Conservation (phyloP, 2,888 invertebrate species). For the Phania funesta region DNA sequence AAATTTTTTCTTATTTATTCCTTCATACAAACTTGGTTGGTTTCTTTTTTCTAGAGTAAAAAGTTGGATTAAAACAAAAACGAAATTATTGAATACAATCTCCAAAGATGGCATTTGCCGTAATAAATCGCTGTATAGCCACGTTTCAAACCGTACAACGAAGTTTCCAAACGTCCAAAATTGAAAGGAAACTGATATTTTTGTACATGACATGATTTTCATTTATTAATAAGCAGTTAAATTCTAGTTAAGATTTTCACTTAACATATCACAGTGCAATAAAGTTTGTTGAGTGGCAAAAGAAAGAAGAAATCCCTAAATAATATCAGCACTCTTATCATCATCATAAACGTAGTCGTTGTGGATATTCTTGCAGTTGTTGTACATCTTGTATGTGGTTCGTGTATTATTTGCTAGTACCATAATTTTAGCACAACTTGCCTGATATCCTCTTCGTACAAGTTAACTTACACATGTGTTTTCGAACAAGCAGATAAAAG, state of each 20-base stretch:
- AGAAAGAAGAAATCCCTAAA: constrained; percentile 50
- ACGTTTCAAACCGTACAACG: too few relatives aligned
- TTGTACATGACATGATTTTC: too few relatives aligned
- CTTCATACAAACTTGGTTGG: too few relatives aligned
- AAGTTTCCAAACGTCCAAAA: too few relatives aligned
- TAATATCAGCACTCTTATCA: constrained; percentile 46
- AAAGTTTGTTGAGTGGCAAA: constrained; percentile 31
- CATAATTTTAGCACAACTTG: constrained; percentile 26
- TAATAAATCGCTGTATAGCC: too few relatives aligned
- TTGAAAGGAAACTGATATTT: too few relatives aligned
- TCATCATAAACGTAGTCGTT: constrained; percentile 6
- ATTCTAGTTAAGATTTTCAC: background rate
- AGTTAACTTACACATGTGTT: background rate
- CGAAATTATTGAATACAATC: too few relatives aligned
- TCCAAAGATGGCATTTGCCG: too few relatives aligned
- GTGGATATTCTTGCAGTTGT: background rate
- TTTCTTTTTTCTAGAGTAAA: too few relatives aligned
- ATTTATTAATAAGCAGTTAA: background rate
- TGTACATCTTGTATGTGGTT: constrained; percentile 23
- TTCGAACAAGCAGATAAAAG: background rate
- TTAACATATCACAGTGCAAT: background rate
- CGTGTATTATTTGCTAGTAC: constrained; percentile 23
- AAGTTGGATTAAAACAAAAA: too few relatives aligned
- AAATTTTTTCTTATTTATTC: too few relatives aligned
- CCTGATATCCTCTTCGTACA: background rate